These are phyloP conservation scores for Uloborus diversus DNA, from an alignment of 1,140 invertebrate species.

Conservation along the genomic window DNA sequence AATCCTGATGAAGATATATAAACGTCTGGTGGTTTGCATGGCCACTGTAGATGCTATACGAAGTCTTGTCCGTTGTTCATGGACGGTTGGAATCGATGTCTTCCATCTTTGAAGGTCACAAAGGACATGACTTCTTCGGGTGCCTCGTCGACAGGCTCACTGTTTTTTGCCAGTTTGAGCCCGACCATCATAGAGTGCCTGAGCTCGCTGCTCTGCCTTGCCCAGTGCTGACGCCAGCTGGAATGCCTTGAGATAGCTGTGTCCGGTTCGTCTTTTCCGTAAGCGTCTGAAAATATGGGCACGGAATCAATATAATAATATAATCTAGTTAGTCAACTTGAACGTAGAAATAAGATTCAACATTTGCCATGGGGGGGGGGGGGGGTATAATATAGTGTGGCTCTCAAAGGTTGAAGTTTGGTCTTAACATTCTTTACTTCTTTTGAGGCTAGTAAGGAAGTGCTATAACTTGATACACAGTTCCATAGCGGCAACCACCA, in stretches of 20 bases:
- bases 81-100: not conserved
- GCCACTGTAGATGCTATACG: no score
- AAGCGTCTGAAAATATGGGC: not conserved
- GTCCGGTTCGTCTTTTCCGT: conserved; percentile 14
- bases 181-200: conserved; percentile 22
- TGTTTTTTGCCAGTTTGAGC: not conserved
- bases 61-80: conserved; percentile 18
- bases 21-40: no score
- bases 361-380: no score
- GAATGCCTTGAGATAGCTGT: not conserved
- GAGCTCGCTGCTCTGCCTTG: conserved; percentile 30
- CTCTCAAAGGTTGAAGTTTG: no score
- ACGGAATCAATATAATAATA: not conserved
- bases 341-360: no score
- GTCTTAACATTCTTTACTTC: no score
- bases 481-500: no score
- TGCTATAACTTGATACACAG: no score
- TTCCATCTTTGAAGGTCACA: conserved; percentile 44
- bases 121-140: conserved; percentile 23
- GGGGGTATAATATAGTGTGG: no score
- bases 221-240: not conserved
- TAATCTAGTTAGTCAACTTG: no score
- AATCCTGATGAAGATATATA: no score
- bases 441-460: no score
- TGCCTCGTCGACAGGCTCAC: not conserved